Evolutionary conservation across 35 echinoderm and acorn worm species (phyloP), one percentile per base, ranked within the genome.

Genomic region (Apostichopus japonicus): DNA sequence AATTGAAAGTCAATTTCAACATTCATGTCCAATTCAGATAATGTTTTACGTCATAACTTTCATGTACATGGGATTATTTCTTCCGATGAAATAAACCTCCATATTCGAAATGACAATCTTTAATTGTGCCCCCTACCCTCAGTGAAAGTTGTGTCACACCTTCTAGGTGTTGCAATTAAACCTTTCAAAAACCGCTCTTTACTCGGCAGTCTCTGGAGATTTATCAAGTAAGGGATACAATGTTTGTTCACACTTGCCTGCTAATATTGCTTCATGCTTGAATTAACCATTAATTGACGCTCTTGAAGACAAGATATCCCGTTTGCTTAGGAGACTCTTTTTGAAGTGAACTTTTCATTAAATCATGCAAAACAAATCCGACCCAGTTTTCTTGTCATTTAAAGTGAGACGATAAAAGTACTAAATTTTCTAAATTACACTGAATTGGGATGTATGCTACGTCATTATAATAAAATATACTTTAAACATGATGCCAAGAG

Each of bases 211-310:
- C 71, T 75, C 71, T 23, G n/a, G 71, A 75, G 71, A 75, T 19
- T 75, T 75, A 75, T 21, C 71, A 75, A n/a, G 71, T 75, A 75
- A 75, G 71, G 71, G 71, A 75, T 75, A 75, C 71, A 75, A 75
- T 75, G 22, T 75, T 75, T 75, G 71, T 75, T 75, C 71, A 75
- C 71, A 75, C 71, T 75, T n/a, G 71, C 71, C 71, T 75, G 71
- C 14, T 75, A 75, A 75, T 75, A 75, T 75, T 75, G 71, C 21
- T 23, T 4, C 71, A 75, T 75, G 71, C 71, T 75, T 75, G 71
- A 75, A 23, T 23, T 75, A 75, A 75, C 71, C 17, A 75, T 75
- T 75, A 75, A 75, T 75, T 75, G 71, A 75, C 71, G 17, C 71
- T 75, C 71, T 75, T 75, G 4, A 75, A 75, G 71, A 75, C 71